Evolutionary conservation across 2,797 vertebrate species (phyloP), one percentile per base, ranked within the genome.

Genomic region (Champsocephalus gunnari): DNA sequence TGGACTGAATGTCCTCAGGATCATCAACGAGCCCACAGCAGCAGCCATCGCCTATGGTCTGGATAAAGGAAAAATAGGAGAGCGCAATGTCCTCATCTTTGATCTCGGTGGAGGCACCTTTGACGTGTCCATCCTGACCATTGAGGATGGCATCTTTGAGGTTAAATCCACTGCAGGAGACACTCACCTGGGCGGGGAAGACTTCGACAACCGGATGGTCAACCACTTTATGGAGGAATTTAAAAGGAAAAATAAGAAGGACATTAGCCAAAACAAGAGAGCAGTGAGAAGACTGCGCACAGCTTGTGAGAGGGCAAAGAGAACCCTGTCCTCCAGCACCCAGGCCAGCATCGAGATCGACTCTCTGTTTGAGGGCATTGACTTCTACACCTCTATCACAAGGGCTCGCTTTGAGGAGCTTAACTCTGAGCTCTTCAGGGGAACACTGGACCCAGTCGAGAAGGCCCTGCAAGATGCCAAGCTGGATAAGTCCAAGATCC

Each of bases 321-420:
- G 96, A 81, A 97, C 96, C 32, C 93, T 97, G 74, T 98, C 97
- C 83, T 97, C 96, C 61, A 97, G 96, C 91, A 95, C 96, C 0
- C 97, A 98, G 88, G 96, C 97, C 1, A 97, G 96, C 92, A 93
- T 97, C 5, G 96, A 98, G 92, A 96, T 98, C 0, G 95, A 97
- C 83, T 97, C 97, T 21, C 91, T 97, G 0, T 97, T 93, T 2
- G 96, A 99, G 59, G 97, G 97, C 16, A 95, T 95, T 55, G 97
- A 99, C 83, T 98, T 98, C 94, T 98, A 98, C 92, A 98, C 97
- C 0, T 97, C 96, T 57, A 97, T 98, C 78, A 97, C 96, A 21
- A 95, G 97, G 80, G 97, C 97, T 49, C 95, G 96, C 55, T 98
- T 98, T 13, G 97, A 98, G 87, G 96, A 98, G 88, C 95, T 98